Conservation (phyloP, 2,113 vertebrate species). For the Cyanoramphus novaezelandiae region DNA sequence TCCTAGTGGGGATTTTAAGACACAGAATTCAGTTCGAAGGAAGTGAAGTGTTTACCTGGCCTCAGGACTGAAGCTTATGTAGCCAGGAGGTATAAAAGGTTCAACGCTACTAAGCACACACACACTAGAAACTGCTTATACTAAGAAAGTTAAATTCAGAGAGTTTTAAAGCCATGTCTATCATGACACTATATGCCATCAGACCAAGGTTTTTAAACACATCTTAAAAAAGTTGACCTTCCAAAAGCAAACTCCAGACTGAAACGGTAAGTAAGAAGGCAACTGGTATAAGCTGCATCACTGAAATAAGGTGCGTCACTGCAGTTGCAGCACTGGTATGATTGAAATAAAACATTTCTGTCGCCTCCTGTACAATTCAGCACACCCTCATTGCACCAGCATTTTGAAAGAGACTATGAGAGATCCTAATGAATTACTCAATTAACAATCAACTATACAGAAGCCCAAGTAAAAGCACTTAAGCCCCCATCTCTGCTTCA, state of each 20-base stretch:
- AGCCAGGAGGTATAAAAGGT: neutral
- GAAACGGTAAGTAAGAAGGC: neutral
- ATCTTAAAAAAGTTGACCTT: neutral
- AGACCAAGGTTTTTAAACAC: neutral
- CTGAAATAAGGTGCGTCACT: neutral
- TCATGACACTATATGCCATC: neutral
- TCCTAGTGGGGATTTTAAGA: neutral
- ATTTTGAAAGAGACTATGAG: neutral
- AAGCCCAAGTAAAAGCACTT: neutral
- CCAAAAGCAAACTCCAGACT: neutral
- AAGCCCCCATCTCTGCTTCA: neutral
- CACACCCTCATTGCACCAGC: neutral
- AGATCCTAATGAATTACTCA: neutral
- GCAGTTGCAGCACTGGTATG: neutral
- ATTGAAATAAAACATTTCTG: neutral
- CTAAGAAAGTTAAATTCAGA: neutral
- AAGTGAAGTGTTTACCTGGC: neutral
- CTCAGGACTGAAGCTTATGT: neutral
- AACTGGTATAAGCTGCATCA: neutral
- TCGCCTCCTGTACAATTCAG: neutral
- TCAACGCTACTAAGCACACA: neutral
- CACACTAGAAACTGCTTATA: neutral
- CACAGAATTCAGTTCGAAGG: accelerated
- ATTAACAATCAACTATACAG: neutral
- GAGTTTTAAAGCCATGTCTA: neutral